These are phyloP conservation scores for Gonatopus flavifemur DNA, from an alignment of 1,140 invertebrate genomes.

Conservation along the genomic window DNA sequence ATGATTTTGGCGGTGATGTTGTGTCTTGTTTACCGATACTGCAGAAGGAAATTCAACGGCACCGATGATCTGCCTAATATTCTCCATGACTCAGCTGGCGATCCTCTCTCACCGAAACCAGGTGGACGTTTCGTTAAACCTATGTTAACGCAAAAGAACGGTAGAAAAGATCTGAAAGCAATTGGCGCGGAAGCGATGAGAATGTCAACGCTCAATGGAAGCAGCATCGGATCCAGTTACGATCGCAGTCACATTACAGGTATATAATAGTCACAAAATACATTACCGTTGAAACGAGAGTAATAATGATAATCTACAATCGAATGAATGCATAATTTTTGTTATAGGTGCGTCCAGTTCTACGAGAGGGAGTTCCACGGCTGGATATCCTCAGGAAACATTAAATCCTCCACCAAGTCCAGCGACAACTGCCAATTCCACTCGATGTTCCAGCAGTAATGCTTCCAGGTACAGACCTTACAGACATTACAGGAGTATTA, in stretches of 20 bases:
- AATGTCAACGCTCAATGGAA: constrained; percentile 68
- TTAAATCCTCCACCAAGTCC: constrained; percentile 90
- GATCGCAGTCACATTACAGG: constrained; percentile 78
- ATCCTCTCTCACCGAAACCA: constrained; percentile 62
- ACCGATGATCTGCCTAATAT: constrained; percentile 57
- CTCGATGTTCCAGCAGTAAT: constrained; percentile 61
- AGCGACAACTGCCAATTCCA: constrained; percentile 69
- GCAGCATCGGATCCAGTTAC: constrained; percentile 67
- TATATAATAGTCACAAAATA: constrained; percentile 15
- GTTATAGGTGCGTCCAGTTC: constrained; percentile 73
- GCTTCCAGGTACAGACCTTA: constrained; percentile 67
- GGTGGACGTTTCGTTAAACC: constrained; percentile 43
- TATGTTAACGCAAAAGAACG: constrained; percentile 50
- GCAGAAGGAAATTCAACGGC: constrained; percentile 44
- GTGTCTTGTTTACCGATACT: constrained; percentile 41
- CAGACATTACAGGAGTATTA: constrained; percentile 74
- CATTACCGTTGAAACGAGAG: not conserved
- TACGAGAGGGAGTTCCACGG: constrained; percentile 62
- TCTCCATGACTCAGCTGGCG: constrained; percentile 63
- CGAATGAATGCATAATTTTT: too few species aligned
- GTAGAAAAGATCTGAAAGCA: constrained; percentile 56
- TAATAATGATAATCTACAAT: too few species aligned
- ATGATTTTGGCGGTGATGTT: constrained; percentile 57
- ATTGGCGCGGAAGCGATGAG: constrained; percentile 62
- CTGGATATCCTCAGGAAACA: constrained; percentile 76